Evolutionary conservation across 2,888 invertebrate species (phyloP).

Genomic region (Philhelius pedissequus): DNA sequence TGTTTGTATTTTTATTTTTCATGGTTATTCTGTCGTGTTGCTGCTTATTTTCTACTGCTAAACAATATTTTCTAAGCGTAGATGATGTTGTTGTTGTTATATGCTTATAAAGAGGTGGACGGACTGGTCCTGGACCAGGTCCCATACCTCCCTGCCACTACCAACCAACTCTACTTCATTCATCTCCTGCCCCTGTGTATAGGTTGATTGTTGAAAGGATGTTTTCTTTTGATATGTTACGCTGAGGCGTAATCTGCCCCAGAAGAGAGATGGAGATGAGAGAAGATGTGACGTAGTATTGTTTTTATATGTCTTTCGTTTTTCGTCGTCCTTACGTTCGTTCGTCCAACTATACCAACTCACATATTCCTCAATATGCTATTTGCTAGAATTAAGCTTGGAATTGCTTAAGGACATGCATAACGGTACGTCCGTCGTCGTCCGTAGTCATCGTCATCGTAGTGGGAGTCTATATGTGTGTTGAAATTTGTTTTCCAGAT

Average conservation of each 20-base stretch:
- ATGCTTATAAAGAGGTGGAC: background rate
- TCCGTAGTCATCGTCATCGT: too few species aligned
- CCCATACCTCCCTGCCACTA: background rate
- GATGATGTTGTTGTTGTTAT: constrained; percentile 11
- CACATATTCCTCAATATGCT: constrained; percentile 23
- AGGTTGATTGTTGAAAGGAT: constrained; percentile 66
- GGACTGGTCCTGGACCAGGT: background rate
- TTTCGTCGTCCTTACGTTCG: too few species aligned
- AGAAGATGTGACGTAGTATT: constrained; percentile 48
- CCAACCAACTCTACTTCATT: background rate
- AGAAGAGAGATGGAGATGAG: constrained; percentile 1
- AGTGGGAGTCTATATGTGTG: background rate
- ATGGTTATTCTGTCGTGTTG: constrained; percentile 40
- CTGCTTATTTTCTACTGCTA: constrained; percentile 65
- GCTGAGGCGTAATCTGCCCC: constrained; percentile 25
- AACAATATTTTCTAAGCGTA: constrained; percentile 50
- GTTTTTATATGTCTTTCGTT: constrained; percentile 14
- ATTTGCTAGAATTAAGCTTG: constrained; percentile 46
- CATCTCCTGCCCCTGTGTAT: constrained; percentile 6
- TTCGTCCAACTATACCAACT: background rate
- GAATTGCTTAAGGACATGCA: constrained; percentile 37
- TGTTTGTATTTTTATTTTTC: constrained; percentile 14
- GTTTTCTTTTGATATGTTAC: constrained; percentile 67
- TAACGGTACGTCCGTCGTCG: background rate
- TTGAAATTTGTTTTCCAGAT: background rate